Percentiles rank a stretch among this genome's conserved stretches.
Conservation (phyloP, 1,140 invertebrate genomes). For the Hyles euphorbiae region DNA sequence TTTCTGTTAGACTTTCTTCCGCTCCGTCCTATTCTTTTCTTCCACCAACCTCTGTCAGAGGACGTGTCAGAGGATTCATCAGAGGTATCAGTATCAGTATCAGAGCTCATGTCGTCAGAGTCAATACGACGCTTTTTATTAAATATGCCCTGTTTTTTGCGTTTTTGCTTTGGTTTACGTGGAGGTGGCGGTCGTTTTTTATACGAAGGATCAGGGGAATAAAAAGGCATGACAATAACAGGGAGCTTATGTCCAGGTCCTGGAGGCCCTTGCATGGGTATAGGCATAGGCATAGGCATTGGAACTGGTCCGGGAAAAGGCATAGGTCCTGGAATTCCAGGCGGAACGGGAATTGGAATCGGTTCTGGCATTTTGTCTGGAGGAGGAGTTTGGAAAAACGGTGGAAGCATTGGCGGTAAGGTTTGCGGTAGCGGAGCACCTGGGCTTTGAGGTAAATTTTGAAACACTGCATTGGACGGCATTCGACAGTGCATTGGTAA, state of each 20-base stretch:
- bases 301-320: conserved; percentile 15
- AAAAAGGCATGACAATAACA: conserved; percentile 68
- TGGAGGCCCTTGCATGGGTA: conserved; percentile 28
- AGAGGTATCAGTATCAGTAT: conserved; percentile 15
- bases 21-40: not conserved
- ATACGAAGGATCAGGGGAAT: conserved; percentile 46
- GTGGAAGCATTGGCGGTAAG: conserved; percentile 14
- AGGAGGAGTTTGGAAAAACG: conserved; percentile 25
- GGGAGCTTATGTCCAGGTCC: conserved; percentile 52
- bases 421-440: conserved; percentile 12
- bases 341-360: conserved; percentile 21
- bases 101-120: conserved; percentile 29
- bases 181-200: conserved; percentile 22
- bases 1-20: conserved; percentile 22
- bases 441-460: conserved; percentile 5
- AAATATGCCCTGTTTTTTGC: conserved; percentile 3
- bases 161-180: conserved; percentile 2
- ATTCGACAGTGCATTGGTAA: conserved; percentile 64
- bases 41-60: conserved; percentile 20
- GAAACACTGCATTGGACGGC: conserved; percentile 31
- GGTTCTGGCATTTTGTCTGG: conserved; percentile 19
- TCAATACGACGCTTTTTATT: conserved; percentile 26
- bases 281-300: conserved; percentile 22
- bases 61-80: conserved; percentile 24
- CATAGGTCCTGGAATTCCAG: conserved; percentile 10